Evolutionary conservation across 2,113 vertebrate species (phyloP).

Genomic region (Pipa parva): DNA sequence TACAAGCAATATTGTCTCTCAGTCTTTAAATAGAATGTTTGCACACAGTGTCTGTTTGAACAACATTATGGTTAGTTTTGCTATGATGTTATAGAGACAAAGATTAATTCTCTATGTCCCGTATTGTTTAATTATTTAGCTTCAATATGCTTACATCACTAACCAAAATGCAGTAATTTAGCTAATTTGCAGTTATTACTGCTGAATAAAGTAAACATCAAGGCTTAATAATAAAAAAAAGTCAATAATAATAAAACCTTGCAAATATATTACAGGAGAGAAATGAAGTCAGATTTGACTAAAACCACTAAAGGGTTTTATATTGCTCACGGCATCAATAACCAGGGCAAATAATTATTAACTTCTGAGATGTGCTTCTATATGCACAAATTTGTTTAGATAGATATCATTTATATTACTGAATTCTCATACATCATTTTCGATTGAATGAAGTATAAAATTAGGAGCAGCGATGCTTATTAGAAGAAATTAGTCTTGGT

Average conservation of each 20-base stretch:
- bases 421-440: too few species aligned
- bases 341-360: too few species aligned
- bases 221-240: not conserved
- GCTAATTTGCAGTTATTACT: not conserved
- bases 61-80: conserved; percentile 6
- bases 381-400: too few species aligned
- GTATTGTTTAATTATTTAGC: not conserved
- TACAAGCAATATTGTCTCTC: not conserved
- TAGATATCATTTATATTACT: too few species aligned
- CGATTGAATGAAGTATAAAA: too few species aligned
- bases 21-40: conserved; percentile 2
- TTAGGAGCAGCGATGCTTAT: too few species aligned
- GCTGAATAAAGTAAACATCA: not conserved
- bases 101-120: conserved; percentile 1
- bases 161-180: not conserved
- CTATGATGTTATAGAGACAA: not conserved
- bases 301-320: too few species aligned
- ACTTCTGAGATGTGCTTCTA: too few species aligned
- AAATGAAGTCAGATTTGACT: too few species aligned
- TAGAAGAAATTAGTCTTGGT: too few species aligned
- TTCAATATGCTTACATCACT: not conserved
- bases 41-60: conserved; percentile 8
- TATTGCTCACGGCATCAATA: too few species aligned
- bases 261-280: too few species aligned
- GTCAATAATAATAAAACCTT: not conserved